Conservation (phyloP, 2,113 vertebrate species). For the Sander lucioperca region DNA sequence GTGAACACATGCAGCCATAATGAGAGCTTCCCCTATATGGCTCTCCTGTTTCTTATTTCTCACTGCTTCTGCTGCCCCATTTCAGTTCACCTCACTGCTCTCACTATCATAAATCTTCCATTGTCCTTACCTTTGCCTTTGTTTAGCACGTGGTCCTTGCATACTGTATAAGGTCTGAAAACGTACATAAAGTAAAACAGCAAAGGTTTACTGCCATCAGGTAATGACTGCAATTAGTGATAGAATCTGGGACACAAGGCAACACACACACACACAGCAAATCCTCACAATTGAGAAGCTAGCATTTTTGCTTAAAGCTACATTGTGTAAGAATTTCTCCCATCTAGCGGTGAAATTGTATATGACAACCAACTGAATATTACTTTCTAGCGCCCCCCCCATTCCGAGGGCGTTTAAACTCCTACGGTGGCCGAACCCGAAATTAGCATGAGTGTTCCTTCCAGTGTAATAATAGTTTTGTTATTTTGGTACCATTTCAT, state of each 20-base stretch:
- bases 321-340: too few species aligned
- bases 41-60: constrained; percentile 1
- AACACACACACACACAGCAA: background rate
- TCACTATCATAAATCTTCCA: background rate
- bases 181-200: constrained; percentile 8
- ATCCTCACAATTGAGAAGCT: background rate
- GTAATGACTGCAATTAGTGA: constrained; percentile 27
- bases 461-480: too few species aligned
- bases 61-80: background rate
- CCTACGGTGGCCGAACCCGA: too few species aligned
- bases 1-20: background rate
- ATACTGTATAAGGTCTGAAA: background rate
- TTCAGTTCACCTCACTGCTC: background rate
- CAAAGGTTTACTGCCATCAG: constrained; percentile 19
- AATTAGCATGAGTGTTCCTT: too few species aligned
- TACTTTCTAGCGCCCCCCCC: too few species aligned
- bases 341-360: too few species aligned
- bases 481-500: too few species aligned
- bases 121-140: background rate
- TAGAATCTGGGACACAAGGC: background rate
- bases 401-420: too few species aligned
- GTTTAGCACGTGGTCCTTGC: background rate
- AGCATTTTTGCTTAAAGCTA: background rate
- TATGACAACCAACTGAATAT: too few species aligned
- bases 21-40: background rate